Conservation (phyloP, 2,797 vertebrate genomes). For the Emydoidea blandingii region DNA sequence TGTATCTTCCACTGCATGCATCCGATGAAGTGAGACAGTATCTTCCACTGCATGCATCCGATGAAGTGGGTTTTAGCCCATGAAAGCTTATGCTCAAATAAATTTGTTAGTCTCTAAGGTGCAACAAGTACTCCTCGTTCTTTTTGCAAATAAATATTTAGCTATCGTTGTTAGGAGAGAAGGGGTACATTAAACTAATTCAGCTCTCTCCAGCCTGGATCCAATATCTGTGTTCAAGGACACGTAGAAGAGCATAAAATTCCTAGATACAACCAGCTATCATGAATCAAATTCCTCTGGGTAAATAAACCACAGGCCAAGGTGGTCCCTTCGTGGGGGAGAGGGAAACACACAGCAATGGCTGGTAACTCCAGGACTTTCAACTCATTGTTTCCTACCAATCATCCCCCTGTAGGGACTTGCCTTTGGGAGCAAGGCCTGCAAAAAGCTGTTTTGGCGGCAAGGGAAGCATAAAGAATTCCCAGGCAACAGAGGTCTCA, state of each 20-base stretch:
- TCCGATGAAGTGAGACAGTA: too few relatives aligned
- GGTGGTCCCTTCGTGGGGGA: neutral
- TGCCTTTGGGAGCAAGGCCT: neutral
- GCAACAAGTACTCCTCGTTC: too few relatives aligned
- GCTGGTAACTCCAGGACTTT: neutral
- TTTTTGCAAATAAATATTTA: neutral
- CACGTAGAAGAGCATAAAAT: rapidly evolving
- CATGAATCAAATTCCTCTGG: neutral
- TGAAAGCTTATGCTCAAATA: too few relatives aligned
- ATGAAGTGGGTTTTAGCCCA: too few relatives aligned
- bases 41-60: too few relatives aligned
- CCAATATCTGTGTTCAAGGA: neutral
- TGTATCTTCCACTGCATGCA: too few relatives aligned
- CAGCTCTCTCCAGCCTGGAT: neutral
- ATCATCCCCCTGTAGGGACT: neutral
- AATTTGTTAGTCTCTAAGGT: too few relatives aligned
- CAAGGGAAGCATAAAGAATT: too few relatives aligned
- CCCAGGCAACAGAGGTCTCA: neutral
- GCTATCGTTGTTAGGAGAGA: neutral
- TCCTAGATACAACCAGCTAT: neutral
- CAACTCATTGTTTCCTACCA: neutral
- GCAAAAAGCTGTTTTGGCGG: neutral
- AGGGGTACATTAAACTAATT: neutral
- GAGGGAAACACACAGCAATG: neutral
- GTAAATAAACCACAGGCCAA: neutral